These are phyloP conservation scores for Saxidomus purpurata DNA, from an alignment of 1,140 invertebrate genomes.

Conservation along the genomic window DNA sequence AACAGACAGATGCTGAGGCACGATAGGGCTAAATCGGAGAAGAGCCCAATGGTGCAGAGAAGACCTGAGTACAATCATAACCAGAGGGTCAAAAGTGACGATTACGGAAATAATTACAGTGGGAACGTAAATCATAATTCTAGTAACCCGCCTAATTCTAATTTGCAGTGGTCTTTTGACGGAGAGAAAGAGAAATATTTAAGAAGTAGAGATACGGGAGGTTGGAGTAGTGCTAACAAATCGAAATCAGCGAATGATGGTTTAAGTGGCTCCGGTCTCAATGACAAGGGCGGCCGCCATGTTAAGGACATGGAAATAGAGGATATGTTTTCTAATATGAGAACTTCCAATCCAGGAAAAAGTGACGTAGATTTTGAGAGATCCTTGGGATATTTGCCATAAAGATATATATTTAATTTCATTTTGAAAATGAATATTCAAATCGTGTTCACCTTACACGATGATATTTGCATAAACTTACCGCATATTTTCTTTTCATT, in stretches of 20 bases:
- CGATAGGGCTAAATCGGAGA: not conserved
- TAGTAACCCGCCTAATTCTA: not conserved
- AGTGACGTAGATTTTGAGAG: slow-evolving; percentile 58
- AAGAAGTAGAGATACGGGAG: slow-evolving; percentile 9
- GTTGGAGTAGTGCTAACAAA: slow-evolving; percentile 27
- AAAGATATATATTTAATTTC: not conserved
- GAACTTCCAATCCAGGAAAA: not conserved
- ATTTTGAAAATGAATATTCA: too few species aligned
- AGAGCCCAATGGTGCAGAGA: slow-evolving; percentile 16
- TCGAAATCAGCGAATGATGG: slow-evolving; percentile 17
- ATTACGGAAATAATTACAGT: not conserved
- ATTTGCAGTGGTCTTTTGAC: slow-evolving; percentile 51
- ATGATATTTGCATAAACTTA: too few species aligned
- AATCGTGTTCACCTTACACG: too few species aligned
- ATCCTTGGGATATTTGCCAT: slow-evolving; percentile 58
- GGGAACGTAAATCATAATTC: not conserved
- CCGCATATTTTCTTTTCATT: too few species aligned
- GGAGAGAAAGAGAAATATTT: slow-evolving; percentile 61
- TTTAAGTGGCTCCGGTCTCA: not conserved
- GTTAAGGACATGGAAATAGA: slow-evolving; percentile 57
- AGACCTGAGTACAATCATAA: not conserved
- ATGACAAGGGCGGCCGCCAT: not conserved
- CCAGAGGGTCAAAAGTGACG: slow-evolving; percentile 45
- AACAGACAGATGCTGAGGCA: not conserved
- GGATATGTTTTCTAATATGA: slow-evolving; percentile 60